Conservation (phyloP, 2,888 invertebrate genomes). For the Xanthorhoe spadicearia region DNA sequence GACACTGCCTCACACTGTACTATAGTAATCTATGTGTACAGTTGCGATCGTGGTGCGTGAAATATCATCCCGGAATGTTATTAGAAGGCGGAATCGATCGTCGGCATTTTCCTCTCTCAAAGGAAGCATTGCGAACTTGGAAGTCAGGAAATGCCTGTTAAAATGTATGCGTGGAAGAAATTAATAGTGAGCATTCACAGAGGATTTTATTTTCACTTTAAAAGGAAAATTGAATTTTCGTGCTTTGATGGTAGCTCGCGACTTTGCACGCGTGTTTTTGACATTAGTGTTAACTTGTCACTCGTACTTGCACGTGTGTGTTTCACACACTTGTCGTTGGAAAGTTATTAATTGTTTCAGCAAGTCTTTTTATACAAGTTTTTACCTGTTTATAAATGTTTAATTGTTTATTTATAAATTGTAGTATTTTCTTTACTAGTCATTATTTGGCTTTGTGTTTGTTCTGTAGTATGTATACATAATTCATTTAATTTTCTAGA, state of each 20-base stretch:
- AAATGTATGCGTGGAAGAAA: constrained; percentile 32
- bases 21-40: constrained; percentile 35
- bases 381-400: no score
- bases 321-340: no score
- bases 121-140: constrained; percentile 50
- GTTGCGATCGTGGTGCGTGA: constrained; percentile 64
- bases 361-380: no score
- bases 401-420: no score
- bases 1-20: not conserved
- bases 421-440: no score
- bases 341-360: no score
- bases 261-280: not conserved
- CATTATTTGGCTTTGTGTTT: no score
- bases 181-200: constrained; percentile 28
- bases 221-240: constrained; percentile 1
- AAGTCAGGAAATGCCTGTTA: constrained; percentile 29
- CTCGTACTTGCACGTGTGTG: not conserved
- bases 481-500: no score
- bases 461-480: no score
- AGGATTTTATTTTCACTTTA: constrained; percentile 19
- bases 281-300: not conserved
- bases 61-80: constrained; percentile 76
- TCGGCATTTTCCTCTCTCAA: constrained; percentile 61
- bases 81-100: constrained; percentile 76
- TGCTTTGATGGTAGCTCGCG: not conserved